Evolutionary conservation across 1,140 invertebrate species (phyloP).

Genomic region (Temnothorax nylanderi): DNA sequence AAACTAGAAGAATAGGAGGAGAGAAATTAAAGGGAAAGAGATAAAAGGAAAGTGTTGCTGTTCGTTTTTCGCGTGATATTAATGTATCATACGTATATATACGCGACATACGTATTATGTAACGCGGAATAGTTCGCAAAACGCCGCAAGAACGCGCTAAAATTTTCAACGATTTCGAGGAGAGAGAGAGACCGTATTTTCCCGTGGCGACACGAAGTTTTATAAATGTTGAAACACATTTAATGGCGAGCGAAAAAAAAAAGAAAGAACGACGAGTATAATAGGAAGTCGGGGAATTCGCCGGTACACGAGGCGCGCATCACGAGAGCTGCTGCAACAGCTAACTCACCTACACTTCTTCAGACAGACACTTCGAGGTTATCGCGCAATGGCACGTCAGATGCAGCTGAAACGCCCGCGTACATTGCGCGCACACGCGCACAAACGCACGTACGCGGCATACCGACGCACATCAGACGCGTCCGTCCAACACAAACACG

Average conservation of each 20-base stretch:
- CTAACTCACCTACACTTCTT: slow-evolving; percentile 54
- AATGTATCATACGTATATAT: slow-evolving; percentile 23
- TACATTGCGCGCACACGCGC: background rate
- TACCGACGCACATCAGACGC: background rate
- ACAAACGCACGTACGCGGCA: background rate
- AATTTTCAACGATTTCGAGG: slow-evolving; percentile 54
- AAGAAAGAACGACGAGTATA: slow-evolving; percentile 7
- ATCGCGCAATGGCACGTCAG: slow-evolving; percentile 69
- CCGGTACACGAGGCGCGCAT: slow-evolving; percentile 32
- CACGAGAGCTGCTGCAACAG: slow-evolving; percentile 26
- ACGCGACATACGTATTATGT: slow-evolving; percentile 28
- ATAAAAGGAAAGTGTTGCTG: background rate
- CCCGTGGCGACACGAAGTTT: slow-evolving; percentile 45
- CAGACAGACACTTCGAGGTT: slow-evolving; percentile 62
- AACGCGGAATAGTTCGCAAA: slow-evolving; percentile 36
- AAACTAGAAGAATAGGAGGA: background rate
- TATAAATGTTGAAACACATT: slow-evolving; percentile 49
- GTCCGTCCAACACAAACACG: background rate
- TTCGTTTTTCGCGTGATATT: slow-evolving; percentile 19
- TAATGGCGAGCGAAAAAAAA: slow-evolving; percentile 35
- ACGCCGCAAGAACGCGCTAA: slow-evolving; percentile 31
- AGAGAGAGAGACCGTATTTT: slow-evolving; percentile 53
- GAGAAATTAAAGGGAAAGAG: slow-evolving; percentile 12
- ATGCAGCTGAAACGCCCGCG: slow-evolving; percentile 35
- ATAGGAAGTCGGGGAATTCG: slow-evolving; percentile 53